Evolutionary conservation across 1,140 invertebrate species (phyloP).

Genomic region (Ips nitidus): DNA sequence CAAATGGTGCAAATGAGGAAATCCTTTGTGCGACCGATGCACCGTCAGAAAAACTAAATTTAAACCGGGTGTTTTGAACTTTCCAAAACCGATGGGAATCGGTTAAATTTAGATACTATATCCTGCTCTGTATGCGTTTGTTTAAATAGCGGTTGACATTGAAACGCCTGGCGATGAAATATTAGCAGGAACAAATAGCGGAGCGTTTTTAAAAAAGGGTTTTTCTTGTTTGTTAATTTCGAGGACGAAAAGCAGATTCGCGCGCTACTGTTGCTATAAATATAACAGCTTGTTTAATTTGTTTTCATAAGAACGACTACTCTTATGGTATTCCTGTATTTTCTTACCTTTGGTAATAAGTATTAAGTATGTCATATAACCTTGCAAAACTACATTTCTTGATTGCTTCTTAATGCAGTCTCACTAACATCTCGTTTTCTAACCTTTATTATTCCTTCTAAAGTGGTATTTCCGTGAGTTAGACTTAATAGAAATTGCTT

Average conservation of each 20-base stretch:
- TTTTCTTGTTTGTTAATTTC: neutral
- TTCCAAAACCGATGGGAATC: conserved; percentile 15
- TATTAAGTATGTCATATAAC: no score
- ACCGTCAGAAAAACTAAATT: conserved; percentile 22
- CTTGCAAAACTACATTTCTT: no score
- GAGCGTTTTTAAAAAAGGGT: neutral
- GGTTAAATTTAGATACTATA: conserved; percentile 31
- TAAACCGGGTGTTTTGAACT: conserved; percentile 34
- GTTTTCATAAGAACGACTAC: no score
- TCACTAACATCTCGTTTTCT: no score
- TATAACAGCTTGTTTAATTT: no score
- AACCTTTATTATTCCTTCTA: no score
- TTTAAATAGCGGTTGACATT: conserved; percentile 27
- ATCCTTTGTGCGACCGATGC: conserved; percentile 29
- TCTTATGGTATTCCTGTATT: no score
- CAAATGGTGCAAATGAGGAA: neutral
- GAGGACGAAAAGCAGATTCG: neutral
- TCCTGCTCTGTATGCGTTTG: conserved; percentile 17
- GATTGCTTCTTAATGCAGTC: no score
- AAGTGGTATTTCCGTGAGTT: no score
- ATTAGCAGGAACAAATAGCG: conserved; percentile 18
- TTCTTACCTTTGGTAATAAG: no score
- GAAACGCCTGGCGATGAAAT: conserved; percentile 19
- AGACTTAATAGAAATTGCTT: no score
- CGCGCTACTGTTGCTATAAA: no score